Base-by-base conservation (phyloP, 2,888 invertebrate genomes). In the Carterocephalus palaemon region DNA sequence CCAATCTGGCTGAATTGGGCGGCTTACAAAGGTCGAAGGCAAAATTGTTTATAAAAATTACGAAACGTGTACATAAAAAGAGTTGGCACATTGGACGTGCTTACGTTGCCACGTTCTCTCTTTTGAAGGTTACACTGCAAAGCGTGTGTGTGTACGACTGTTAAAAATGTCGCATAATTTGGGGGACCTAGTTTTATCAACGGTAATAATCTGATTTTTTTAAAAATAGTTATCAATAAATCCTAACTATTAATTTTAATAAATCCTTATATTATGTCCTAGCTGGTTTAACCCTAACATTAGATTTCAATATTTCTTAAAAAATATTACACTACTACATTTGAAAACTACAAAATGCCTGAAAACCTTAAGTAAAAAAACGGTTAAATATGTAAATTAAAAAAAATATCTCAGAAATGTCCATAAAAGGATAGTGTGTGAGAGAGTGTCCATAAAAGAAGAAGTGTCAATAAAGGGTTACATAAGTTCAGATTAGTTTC, bases 1-100 rank as follows among this genome's bases (percentile, higher is more conserved):
- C 73, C 80, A 85, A 86, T 84, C 69, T 75, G 67, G 66, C 64
- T 75, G 69, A 83, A 81, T 84, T 84, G 75, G 84, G 80, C 81
- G 69, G 70, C 73, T 67, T 54, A 75, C 71, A 84, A 84, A 85
- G 84, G 84, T 85, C 83, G 81, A 70, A 85, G 82, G 80, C 82
- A 78, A 84, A 79, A 76, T 78, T 66, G 76, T 80, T 81, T 80
- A 80, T 74, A 76, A 78, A 77, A 80, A 80, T 86, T 84, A 66
- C 80, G 81, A 84, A 85, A 85, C 70, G 48, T 60, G 64, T 59
- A 74, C 75, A 70, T 78, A 80, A 64, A 74, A 79, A 76, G 70
- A 82, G 81, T 86, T 86, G 81, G 80, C 74, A 71, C 83, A 85
- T 78, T 77, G 77, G 66, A 83, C 86, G 85, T 86, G 86, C 75